These are phyloP conservation scores for Trachops cirrhosus DNA, from an alignment of 2,797 vertebrate species.

Conservation along the genomic window DNA sequence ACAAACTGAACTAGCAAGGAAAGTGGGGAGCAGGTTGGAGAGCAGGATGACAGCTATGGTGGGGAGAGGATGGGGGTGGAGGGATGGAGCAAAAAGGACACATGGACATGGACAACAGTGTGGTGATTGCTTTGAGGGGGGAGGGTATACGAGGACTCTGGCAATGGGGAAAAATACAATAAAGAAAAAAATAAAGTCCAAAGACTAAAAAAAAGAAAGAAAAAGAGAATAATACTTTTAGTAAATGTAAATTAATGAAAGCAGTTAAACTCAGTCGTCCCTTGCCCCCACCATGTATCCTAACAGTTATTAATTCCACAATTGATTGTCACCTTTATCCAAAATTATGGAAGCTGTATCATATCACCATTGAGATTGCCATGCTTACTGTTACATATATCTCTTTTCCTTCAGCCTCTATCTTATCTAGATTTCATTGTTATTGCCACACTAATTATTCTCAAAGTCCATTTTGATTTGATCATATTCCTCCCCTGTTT, in stretches of 20 bases:
- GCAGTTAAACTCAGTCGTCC: neutral
- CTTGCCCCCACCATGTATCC: neutral
- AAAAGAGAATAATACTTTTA: neutral
- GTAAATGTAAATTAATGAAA: conserved; percentile 16
- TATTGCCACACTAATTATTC: neutral
- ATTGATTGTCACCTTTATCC: neutral
- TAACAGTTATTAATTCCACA: neutral
- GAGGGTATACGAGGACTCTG: neutral
- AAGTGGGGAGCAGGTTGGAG: no score
- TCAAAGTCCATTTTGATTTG: neutral
- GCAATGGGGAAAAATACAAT: neutral
- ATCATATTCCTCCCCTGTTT: neutral
- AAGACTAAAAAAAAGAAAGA: neutral
- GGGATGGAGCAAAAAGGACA: no score
- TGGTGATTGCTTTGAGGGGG: no score
- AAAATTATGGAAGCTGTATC: neutral
- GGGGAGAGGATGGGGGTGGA: no score
- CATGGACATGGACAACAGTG: no score
- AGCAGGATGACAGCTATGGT: no score
- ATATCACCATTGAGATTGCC: neutral
- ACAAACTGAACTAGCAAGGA: no score
- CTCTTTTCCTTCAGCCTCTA: neutral
- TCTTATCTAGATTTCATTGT: neutral
- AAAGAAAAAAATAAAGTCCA: neutral
- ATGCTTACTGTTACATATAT: neutral